Evolutionary conservation across 2,113 vertebrate species (phyloP), one percentile per base, ranked within the genome.

Genomic region (Rhineura floridana): DNA sequence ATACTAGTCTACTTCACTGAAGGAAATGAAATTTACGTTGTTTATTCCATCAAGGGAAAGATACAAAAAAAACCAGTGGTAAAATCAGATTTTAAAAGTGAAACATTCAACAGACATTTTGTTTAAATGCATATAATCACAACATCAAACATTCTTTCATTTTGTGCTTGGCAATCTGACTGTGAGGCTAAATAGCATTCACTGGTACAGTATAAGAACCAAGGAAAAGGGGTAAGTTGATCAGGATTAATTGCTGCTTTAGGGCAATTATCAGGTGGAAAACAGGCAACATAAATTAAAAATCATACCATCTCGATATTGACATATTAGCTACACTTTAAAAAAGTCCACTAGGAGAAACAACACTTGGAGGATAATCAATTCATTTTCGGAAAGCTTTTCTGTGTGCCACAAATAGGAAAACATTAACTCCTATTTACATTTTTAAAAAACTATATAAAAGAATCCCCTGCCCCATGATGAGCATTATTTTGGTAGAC

Each of bases 11-110:
- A 81, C 42, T 81, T 63, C 50, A 48, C 30, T 73, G 59, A 50
- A 81, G 79, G 15, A 92, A 88, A 85, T 0, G 36, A 84, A 86
- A 89, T 90, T 67, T 86, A 78, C 1, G 63, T 81, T 52, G 46
- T 87, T 96, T 95, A 97, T 95, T 96, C 92, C 91, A 93, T 89
- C 88, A 87, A 93, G 90, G 85, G 85, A 94, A 87, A 87, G 89
- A 93, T 94, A 93, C 93, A 80, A 94, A 92, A 93, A 90, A 89
- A 72, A 83, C 94, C 77, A 88, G 88, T 46, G 28, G 83, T 91
- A 94, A 93, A 94, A 90, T 91, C 86, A 86, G 70, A 91, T 92
- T 94, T 81, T 84, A 93, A 83, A 87, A 91, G 88, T 86, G 80
- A 91, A 94, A 95, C 85, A 94, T 87, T 90, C 88, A 94, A 92